Conservation (phyloP, 2,888 invertebrate species). For the Autographa gamma region DNA sequence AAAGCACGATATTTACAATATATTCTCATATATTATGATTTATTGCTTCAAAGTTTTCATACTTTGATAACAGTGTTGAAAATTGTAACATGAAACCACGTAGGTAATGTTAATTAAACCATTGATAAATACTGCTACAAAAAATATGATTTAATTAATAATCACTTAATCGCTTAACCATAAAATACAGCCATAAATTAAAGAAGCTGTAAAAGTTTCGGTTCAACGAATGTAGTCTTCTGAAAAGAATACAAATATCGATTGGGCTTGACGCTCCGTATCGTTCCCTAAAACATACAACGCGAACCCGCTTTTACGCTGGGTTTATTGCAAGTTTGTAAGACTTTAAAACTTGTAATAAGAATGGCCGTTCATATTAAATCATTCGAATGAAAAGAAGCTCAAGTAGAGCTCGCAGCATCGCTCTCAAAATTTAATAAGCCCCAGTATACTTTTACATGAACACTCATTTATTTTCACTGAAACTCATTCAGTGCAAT, state of each 20-base stretch:
- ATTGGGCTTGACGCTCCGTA: neutral
- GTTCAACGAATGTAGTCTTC: slow-evolving; percentile 11
- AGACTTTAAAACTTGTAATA: slow-evolving; percentile 10
- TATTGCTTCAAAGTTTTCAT: slow-evolving; percentile 39
- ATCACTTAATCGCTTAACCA: neutral
- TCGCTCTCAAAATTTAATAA: slow-evolving; percentile 48
- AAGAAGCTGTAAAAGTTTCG: slow-evolving; percentile 5
- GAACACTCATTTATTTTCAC: slow-evolving; percentile 47
- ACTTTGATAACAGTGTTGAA: slow-evolving; percentile 22
- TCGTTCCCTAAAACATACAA: neutral
- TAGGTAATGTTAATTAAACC: slow-evolving; percentile 65
- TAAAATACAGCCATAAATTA: slow-evolving; percentile 4
- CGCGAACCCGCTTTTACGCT: neutral
- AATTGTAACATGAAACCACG: slow-evolving; percentile 42
- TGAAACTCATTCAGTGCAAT: slow-evolving; percentile 54
- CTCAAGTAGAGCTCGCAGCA: slow-evolving; percentile 46
- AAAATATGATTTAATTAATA: neutral
- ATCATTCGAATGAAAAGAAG: slow-evolving; percentile 26
- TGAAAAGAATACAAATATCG: neutral
- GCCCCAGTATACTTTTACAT: slow-evolving; percentile 39
- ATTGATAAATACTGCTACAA: slow-evolving; percentile 55
- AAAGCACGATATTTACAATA: slow-evolving; percentile 39
- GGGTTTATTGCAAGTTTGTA: slow-evolving; percentile 1
- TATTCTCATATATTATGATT: slow-evolving; percentile 41
- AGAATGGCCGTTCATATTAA: slow-evolving; percentile 17